Conservation (phyloP, 2,888 invertebrate species). For the Holacanthella duospinosa region DNA sequence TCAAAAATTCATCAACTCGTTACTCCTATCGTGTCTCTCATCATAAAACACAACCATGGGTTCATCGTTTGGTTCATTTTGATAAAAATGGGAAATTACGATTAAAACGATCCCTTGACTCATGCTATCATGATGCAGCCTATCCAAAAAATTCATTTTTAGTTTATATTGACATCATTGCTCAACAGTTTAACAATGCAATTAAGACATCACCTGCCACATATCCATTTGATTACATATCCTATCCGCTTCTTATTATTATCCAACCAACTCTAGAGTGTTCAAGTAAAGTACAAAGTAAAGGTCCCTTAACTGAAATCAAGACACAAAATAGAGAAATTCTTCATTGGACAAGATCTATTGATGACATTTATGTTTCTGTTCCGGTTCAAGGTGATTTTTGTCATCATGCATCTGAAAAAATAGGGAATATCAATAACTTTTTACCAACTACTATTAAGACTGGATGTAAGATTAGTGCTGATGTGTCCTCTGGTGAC, state of each 20-base stretch:
- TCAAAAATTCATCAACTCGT: background rate
- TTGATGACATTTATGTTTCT: constrained; percentile 36
- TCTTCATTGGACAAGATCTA: constrained; percentile 23
- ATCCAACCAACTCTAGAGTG: constrained; percentile 24
- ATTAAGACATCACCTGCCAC: background rate
- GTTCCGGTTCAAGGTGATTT: constrained; percentile 27
- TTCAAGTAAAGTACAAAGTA: constrained; percentile 4
- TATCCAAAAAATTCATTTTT: constrained; percentile 20
- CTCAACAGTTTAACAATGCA: constrained; percentile 9
- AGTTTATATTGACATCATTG: constrained; percentile 35
- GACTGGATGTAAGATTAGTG: constrained; percentile 25
- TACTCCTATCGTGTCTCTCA: constrained; percentile 34
- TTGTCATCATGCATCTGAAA: constrained; percentile 34
- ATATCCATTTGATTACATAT: constrained; percentile 30
- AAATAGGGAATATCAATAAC: constrained; percentile 24
- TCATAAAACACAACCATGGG: constrained; percentile 36
- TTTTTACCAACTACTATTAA: constrained; percentile 33
- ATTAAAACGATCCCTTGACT: constrained; percentile 17
- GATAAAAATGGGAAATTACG: constrained; percentile 33
- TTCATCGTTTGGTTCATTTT: constrained; percentile 33
- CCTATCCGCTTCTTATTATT: constrained; percentile 35
- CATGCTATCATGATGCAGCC: background rate
- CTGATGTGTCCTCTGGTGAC: constrained; percentile 14
- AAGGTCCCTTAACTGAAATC: constrained; percentile 3
- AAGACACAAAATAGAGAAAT: background rate